Evolutionary conservation across 1,140 invertebrate species (phyloP).

Genomic region (Zaprionus camerounensis): DNA sequence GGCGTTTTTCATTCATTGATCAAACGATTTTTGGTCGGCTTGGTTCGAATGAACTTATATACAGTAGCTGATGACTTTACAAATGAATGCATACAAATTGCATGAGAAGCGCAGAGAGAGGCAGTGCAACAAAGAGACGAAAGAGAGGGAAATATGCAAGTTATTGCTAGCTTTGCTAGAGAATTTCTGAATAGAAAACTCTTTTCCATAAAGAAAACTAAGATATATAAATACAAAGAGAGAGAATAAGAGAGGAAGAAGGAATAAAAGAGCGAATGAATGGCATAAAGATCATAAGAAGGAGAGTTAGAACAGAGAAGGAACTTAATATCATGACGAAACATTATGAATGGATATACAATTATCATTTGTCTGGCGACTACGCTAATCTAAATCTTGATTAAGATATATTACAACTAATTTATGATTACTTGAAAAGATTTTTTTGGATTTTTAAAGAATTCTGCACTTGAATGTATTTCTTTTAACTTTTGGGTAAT

Average conservation of each 20-base stretch:
- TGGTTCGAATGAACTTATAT: not conserved
- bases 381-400: too few species aligned
- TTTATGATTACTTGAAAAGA: too few species aligned
- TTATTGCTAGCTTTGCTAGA: not conserved
- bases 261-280: too few species aligned
- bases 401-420: not conserved
- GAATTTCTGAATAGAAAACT: not conserved
- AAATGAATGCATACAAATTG: slow-evolving; percentile 4
- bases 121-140: not conserved
- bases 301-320: too few species aligned
- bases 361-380: too few species aligned
- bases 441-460: not conserved
- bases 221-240: too few species aligned
- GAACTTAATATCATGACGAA: not conserved
- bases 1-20: slow-evolving; percentile 37
- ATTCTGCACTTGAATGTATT: too few species aligned
- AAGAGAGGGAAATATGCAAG: not conserved
- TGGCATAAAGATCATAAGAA: too few species aligned
- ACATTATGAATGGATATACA: too few species aligned
- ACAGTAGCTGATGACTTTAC: slow-evolving; percentile 37
- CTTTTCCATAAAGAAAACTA: too few species aligned
- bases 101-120: slow-evolving; percentile 12
- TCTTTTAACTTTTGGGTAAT: too few species aligned
- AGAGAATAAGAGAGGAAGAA: too few species aligned
- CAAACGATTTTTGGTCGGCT: slow-evolving; percentile 23